Evolutionary conservation across 2,888 invertebrate species (phyloP).

Genomic region (Epinotia brunnichana): DNA sequence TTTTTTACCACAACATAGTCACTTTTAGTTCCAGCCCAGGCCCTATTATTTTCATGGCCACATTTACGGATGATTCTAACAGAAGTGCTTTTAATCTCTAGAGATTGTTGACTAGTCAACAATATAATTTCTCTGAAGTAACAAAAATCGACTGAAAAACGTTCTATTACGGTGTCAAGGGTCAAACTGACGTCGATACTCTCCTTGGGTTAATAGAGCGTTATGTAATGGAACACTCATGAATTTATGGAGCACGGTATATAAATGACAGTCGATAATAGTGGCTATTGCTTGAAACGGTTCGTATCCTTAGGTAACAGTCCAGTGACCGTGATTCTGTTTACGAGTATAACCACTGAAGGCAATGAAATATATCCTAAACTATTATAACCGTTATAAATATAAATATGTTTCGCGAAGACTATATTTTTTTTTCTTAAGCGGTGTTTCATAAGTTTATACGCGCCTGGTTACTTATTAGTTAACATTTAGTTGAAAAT

Average conservation of each 20-base stretch:
- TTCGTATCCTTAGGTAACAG: background rate
- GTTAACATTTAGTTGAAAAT: no score
- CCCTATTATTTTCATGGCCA: no score
- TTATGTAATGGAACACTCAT: constrained; percentile 22
- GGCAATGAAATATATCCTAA: background rate
- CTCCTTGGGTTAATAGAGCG: constrained; percentile 1
- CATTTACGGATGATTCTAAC: no score
- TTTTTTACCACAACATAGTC: no score
- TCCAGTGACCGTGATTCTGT: constrained; percentile 16
- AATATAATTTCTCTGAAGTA: background rate
- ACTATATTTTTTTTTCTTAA: no score
- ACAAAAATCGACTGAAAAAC: background rate
- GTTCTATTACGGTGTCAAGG: background rate
- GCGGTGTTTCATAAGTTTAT: no score
- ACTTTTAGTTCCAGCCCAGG: no score
- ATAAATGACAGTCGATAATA: constrained; percentile 34
- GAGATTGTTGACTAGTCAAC: background rate
- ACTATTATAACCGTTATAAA: background rate
- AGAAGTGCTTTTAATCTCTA: no score
- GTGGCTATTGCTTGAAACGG: constrained; percentile 8
- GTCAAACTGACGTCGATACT: background rate
- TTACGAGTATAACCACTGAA: background rate
- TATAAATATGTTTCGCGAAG: no score
- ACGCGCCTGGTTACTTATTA: no score
- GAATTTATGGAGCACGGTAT: constrained; percentile 34